Evolutionary conservation across 2,888 invertebrate species (phyloP).

Genomic region (Ypsolopha scabrella): DNA sequence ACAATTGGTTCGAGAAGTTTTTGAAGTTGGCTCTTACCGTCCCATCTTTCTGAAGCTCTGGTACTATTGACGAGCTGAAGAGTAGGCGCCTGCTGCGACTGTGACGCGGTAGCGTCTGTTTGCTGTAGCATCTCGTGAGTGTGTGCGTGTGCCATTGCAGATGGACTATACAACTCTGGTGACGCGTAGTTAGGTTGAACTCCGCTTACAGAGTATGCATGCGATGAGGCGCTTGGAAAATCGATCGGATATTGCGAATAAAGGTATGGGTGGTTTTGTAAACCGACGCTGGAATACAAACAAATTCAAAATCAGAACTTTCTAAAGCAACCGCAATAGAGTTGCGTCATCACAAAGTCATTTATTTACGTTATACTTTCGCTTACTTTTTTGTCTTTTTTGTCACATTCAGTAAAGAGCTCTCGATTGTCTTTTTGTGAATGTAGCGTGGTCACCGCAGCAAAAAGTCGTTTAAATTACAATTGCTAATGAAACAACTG

Average conservation of each 20-base stretch:
- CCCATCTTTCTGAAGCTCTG: conserved; percentile 61
- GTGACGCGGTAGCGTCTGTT: conserved; percentile 60
- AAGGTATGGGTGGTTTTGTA: conserved; percentile 63
- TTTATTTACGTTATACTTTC: background rate
- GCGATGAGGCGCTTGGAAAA: conserved; percentile 65
- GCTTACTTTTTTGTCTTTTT: background rate
- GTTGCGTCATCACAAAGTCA: background rate
- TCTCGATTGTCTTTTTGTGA: conserved; percentile 3
- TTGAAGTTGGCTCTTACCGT: conserved; percentile 63
- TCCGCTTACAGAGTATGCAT: conserved; percentile 65
- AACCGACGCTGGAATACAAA: conserved; percentile 64
- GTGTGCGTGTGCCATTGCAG: conserved; percentile 49
- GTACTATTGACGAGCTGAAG: conserved; percentile 50
- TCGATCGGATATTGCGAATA: conserved; percentile 68
- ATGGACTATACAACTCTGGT: conserved; percentile 59
- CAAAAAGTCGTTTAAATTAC: background rate
- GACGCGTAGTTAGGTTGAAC: conserved; percentile 60
- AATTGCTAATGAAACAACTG: background rate
- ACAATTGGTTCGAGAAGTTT: conserved; percentile 57
- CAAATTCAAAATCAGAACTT: conserved; percentile 13
- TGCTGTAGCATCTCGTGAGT: conserved; percentile 54
- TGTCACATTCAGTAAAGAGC: background rate
- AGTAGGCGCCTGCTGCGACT: conserved; percentile 61
- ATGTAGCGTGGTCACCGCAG: background rate
- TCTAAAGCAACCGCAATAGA: background rate